Conservation (phyloP, 2,797 vertebrate genomes). For the Acanthurus lineatus region DNA sequence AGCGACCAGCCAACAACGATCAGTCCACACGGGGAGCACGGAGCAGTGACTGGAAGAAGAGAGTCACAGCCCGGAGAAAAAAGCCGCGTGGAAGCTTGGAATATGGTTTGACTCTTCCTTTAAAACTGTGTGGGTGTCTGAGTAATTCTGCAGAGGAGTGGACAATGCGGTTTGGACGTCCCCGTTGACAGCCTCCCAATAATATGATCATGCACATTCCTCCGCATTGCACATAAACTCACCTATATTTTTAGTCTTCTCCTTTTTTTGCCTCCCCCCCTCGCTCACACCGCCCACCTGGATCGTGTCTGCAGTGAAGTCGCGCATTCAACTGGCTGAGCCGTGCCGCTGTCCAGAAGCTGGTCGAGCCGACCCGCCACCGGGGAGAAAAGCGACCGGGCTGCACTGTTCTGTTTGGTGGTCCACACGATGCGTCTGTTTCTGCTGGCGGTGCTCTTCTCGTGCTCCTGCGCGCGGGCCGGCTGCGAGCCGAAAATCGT, state of each 20-base stretch:
- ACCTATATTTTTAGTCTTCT: conserved; percentile 14
- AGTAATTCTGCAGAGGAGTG: conserved; percentile 39
- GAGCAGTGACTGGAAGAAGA: conserved; percentile 40
- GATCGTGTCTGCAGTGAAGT: conserved; percentile 55
- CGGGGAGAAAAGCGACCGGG: conserved; percentile 69
- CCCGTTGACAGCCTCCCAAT: conserved; percentile 47
- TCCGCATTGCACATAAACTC: conserved; percentile 82
- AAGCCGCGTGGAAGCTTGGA: conserved; percentile 21
- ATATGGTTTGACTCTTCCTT: conserved; percentile 20
- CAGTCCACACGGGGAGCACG: conserved; percentile 52
- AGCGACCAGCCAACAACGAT: conserved; percentile 55
- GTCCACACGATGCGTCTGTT: conserved; percentile 89
- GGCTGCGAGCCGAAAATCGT: conserved; percentile 96
- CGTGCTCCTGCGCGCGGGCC: conserved; percentile 91
- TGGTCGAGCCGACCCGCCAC: conserved; percentile 74
- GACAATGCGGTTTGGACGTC: conserved; percentile 51
- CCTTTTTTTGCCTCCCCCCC: conserved; percentile 17
- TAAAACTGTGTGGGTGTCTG: conserved; percentile 5
- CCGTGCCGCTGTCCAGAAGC: conserved; percentile 69
- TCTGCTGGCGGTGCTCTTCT: conserved; percentile 90
- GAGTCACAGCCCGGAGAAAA: conserved; percentile 24
- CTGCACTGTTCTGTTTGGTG: conserved; percentile 68
- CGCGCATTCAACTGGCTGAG: conserved; percentile 52
- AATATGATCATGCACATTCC: conserved; percentile 76
- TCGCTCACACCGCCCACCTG: conserved; percentile 66